Evolutionary conservation across 2,113 vertebrate species (phyloP).

Genomic region (Prolemur simus): DNA sequence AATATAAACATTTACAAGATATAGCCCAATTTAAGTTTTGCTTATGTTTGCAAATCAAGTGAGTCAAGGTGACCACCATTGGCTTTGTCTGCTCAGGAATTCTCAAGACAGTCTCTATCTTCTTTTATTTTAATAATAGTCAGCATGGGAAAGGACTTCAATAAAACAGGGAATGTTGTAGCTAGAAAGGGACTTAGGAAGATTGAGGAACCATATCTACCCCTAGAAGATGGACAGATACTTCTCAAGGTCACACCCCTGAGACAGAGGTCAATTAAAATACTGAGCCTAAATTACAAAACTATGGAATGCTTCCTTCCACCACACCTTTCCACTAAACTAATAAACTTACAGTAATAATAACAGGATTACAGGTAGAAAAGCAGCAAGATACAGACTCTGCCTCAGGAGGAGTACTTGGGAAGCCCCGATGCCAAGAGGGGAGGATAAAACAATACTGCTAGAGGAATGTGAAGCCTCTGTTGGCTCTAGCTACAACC

Average conservation of each 20-base stretch:
- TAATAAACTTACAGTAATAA: background rate
- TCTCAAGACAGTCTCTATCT: background rate
- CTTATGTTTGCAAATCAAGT: background rate
- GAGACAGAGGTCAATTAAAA: background rate
- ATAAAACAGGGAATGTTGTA: too few species aligned
- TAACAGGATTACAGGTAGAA: background rate
- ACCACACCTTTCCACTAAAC: too few species aligned
- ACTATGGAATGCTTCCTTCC: background rate
- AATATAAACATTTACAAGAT: background rate
- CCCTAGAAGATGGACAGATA: background rate
- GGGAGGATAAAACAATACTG: background rate
- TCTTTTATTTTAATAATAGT: background rate
- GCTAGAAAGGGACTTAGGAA: background rate
- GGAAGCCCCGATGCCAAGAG: background rate
- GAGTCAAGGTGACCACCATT: background rate
- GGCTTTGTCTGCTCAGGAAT: background rate
- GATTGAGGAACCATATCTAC: rapidly evolving
- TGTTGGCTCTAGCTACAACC: background rate
- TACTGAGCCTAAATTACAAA: background rate
- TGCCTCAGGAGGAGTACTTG: background rate
- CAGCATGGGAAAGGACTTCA: background rate
- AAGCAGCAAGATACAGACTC: background rate
- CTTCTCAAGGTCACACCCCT: background rate
- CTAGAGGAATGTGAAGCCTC: background rate
- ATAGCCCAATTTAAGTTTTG: background rate